Percentiles rank a stretch among this genome's conserved stretches.
Evolutionary conservation across 1,140 invertebrate species (phyloP).

Genomic region (Archegozetes longisetosus): DNA sequence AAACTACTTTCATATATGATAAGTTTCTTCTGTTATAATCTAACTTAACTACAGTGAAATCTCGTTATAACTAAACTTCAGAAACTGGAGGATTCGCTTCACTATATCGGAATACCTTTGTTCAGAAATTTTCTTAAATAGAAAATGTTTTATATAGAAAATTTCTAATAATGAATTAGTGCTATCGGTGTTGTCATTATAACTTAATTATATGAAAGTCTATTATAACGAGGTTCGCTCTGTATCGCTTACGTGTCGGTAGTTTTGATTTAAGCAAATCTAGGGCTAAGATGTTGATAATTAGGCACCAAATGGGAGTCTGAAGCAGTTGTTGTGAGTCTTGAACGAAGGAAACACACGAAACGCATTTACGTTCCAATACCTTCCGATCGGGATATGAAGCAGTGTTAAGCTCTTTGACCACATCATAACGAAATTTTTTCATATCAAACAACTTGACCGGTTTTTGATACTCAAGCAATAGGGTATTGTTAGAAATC

Average conservation of each 20-base stretch:
- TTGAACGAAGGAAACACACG: constrained; percentile 51
- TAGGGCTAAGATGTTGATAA: constrained; percentile 86
- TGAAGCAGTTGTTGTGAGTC: constrained; percentile 53
- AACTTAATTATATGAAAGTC: too few relatives aligned
- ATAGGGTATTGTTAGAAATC: background rate
- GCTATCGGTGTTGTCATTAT: too few relatives aligned
- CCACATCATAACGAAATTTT: constrained; percentile 70
- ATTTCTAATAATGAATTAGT: too few relatives aligned
- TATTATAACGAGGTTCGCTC: too few relatives aligned
- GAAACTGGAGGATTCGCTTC: too few relatives aligned
- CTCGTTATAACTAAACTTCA: too few relatives aligned
- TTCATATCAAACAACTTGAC: constrained; percentile 95
- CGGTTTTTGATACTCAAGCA: constrained; percentile 75
- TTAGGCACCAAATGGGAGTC: constrained; percentile 81
- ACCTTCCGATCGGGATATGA: constrained; percentile 68
- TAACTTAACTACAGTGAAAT: too few relatives aligned
- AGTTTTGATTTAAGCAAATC: constrained; percentile 71
- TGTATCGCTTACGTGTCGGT: constrained; percentile 18
- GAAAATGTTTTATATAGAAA: too few relatives aligned
- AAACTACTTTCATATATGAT: too few relatives aligned
- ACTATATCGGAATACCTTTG: too few relatives aligned
- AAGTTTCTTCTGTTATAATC: too few relatives aligned
- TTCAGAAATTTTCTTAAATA: too few relatives aligned
- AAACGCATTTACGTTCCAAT: constrained; percentile 70
- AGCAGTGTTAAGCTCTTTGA: constrained; percentile 27